These are phyloP conservation scores for Agrotis exclamationis DNA, from an alignment of 2,888 invertebrate species.

Conservation along the genomic window DNA sequence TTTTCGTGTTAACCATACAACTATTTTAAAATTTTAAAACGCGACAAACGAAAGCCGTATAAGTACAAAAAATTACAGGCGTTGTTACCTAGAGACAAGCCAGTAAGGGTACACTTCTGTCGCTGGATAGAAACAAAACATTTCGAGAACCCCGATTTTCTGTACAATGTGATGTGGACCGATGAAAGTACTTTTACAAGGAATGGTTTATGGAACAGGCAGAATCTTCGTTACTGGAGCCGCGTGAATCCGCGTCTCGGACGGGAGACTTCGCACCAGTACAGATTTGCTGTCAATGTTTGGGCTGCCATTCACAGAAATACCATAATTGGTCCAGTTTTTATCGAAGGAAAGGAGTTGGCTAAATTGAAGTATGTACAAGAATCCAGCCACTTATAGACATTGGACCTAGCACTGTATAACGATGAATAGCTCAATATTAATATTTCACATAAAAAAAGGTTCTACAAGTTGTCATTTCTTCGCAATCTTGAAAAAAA, in stretches of 20 bases:
- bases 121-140: neutral
- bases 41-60: slow-evolving; percentile 1
- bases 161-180: neutral
- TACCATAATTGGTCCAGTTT: neutral
- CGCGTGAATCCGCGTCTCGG: neutral
- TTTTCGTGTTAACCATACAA: slow-evolving; percentile 1
- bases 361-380: no score
- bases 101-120: slow-evolving; percentile 2
- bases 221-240: neutral
- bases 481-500: no score
- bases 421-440: no score
- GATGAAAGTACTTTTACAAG: neutral
- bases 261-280: neutral
- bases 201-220: neutral
- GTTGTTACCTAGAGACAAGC: neutral
- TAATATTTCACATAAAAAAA: no score
- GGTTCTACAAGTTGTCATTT: no score
- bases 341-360: neutral
- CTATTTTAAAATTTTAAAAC: slow-evolving; percentile 6
- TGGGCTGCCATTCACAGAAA: slow-evolving; percentile 9
- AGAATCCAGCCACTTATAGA: no score
- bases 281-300: neutral
- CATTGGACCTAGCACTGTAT: no score
- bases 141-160: neutral
- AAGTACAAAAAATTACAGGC: slow-evolving; percentile 11